Percentiles rank a stretch among this genome's conserved stretches.
Evolutionary conservation across 2,113 vertebrate genomes (phyloP).

Genomic region (Neodon shergylaensis): DNA sequence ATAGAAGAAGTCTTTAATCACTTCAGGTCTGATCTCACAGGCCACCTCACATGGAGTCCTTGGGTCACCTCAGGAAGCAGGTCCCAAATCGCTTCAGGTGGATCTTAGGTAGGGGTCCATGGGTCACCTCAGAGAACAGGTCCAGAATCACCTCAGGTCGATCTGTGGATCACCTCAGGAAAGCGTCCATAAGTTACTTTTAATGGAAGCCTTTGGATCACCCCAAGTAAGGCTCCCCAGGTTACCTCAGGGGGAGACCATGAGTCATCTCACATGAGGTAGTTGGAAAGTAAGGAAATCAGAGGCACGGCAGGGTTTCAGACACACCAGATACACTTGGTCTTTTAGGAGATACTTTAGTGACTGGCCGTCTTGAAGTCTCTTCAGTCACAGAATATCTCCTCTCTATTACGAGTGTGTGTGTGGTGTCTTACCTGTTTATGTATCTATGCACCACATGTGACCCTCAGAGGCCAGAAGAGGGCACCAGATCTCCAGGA

Average conservation of each 20-base stretch:
- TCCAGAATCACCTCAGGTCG: background rate
- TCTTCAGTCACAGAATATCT: background rate
- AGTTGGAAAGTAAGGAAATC: background rate
- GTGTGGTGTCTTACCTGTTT: background rate
- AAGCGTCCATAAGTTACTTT: background rate
- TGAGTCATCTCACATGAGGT: background rate
- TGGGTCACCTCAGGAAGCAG: background rate
- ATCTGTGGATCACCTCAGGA: no score
- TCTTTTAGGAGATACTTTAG: background rate
- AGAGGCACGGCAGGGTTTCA: background rate
- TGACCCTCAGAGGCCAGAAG: background rate
- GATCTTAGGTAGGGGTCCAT: background rate
- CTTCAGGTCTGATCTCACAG: no score
- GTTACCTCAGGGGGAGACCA: background rate
- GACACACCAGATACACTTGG: no score
- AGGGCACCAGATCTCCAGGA: background rate
- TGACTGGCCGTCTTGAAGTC: background rate
- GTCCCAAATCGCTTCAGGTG: background rate
- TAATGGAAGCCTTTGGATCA: background rate
- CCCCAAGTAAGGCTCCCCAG: no score
- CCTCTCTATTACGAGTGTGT: background rate
- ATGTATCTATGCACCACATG: background rate
- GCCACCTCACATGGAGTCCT: background rate
- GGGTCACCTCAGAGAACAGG: background rate
- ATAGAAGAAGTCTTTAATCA: no score